Conservation (phyloP, 2,797 vertebrate genomes). For the Antrozous pallidus region DNA sequence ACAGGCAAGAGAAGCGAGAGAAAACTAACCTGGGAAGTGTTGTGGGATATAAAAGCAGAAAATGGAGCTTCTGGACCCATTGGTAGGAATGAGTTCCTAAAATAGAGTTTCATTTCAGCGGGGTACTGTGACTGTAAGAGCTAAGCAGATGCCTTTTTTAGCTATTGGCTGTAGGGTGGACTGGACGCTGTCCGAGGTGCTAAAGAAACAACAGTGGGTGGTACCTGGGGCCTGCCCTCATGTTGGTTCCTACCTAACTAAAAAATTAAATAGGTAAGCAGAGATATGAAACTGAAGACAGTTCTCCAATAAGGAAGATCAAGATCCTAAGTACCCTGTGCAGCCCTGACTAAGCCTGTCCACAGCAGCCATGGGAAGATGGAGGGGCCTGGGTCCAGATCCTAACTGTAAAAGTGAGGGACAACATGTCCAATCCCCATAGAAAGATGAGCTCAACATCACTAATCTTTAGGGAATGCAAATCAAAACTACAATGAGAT, state of each 20-base stretch:
- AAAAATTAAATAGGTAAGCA: background rate
- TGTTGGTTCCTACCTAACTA: background rate
- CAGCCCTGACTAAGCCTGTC: background rate
- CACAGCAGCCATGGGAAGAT: accelerated
- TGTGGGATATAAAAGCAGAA: too few species aligned
- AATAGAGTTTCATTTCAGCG: background rate
- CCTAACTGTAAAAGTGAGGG: background rate
- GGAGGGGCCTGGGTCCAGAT: too few species aligned
- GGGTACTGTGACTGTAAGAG: accelerated
- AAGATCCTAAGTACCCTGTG: too few species aligned
- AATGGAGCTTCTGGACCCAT: accelerated
- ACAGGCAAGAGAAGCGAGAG: background rate
- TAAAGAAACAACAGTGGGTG: accelerated
- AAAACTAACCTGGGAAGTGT: too few species aligned
- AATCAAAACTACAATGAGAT: background rate
- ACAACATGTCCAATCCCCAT: accelerated
- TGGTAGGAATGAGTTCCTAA: accelerated
- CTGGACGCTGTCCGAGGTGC: background rate
- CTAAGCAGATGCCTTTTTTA: background rate
- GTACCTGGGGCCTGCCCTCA: background rate
- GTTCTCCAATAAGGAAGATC: background rate
- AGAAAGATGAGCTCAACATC: background rate
- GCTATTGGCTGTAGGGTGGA: background rate
- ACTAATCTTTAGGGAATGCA: background rate
- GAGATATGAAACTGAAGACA: accelerated